A percentile compares a stretch with the other conserved stretches of the same genome.
Evolutionary conservation across 1,140 invertebrate species (phyloP).

Genomic region (Bombus turneri): DNA sequence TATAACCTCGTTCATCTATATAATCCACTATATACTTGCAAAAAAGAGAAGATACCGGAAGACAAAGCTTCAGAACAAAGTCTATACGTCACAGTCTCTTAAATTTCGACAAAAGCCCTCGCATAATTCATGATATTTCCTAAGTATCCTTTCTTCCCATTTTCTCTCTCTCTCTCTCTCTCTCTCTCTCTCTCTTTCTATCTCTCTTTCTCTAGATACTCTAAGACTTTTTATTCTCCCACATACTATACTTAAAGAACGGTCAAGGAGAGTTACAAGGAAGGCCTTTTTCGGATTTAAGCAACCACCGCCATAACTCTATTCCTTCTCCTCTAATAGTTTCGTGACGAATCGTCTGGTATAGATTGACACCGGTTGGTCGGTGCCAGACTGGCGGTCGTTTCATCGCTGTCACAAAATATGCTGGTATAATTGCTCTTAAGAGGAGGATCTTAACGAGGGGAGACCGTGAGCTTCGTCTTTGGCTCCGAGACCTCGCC

Average conservation of each 20-base stretch:
- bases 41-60: no score
- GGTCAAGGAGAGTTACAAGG: not conserved
- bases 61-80: no score
- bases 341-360: not conserved
- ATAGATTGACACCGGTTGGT: not conserved
- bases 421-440: conserved; percentile 37
- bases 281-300: not conserved
- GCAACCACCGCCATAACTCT: not conserved
- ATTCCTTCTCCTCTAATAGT: not conserved
- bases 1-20: no score
- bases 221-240: not conserved
- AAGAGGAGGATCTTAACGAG: conserved; percentile 11
- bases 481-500: not conserved
- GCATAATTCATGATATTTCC: not conserved
- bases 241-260: not conserved
- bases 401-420: conserved; percentile 20
- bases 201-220: not conserved
- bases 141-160: not conserved
- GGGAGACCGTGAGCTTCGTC: not conserved
- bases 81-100: not conserved
- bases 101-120: not conserved
- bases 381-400: conserved; percentile 12
- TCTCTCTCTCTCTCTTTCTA: no score
- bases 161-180: not conserved
- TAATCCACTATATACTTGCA: no score